These are phyloP conservation scores for Rhinatrema bivittatum DNA, from an alignment of 2,797 vertebrate species.

Conservation along the genomic window DNA sequence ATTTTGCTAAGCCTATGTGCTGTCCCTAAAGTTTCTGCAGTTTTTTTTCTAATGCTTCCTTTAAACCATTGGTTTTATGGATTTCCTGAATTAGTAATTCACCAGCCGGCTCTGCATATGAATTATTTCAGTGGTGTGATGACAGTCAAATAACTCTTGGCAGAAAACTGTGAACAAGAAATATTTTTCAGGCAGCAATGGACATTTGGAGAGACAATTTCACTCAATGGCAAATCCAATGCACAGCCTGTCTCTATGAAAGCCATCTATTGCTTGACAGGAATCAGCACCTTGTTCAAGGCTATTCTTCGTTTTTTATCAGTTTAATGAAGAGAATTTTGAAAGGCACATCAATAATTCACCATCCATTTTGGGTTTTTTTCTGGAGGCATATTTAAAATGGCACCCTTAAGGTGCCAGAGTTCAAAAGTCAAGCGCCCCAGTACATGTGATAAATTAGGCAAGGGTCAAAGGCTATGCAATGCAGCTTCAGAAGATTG, in stretches of 20 bases:
- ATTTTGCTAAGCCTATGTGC: slow-evolving; percentile 31
- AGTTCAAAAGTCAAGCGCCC: slow-evolving; percentile 62
- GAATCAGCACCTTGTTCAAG: slow-evolving; percentile 20
- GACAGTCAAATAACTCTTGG: slow-evolving; percentile 35
- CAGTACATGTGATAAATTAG: slow-evolving; percentile 59
- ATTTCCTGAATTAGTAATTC: slow-evolving; percentile 44
- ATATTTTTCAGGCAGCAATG: slow-evolving; percentile 22
- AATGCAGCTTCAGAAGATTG: slow-evolving; percentile 80
- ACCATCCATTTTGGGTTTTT: slow-evolving; percentile 26
- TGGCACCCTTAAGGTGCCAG: slow-evolving; percentile 43
- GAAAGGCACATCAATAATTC: slow-evolving; percentile 29
- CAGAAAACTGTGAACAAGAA: slow-evolving; percentile 24
- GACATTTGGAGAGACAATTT: too few relatives aligned
- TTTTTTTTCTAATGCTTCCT: slow-evolving; percentile 30
- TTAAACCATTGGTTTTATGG: slow-evolving; percentile 32
- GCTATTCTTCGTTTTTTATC: slow-evolving; percentile 22
- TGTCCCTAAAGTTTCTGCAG: slow-evolving; percentile 33
- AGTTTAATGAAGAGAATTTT: slow-evolving; percentile 27
- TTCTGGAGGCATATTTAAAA: slow-evolving; percentile 45
- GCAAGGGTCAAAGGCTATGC: slow-evolving; percentile 58
- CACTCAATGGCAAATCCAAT: slow-evolving; percentile 21
- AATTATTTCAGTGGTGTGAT: slow-evolving; percentile 26
- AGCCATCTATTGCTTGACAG: slow-evolving; percentile 8
- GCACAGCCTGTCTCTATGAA: slow-evolving; percentile 9
- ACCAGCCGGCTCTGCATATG: slow-evolving; percentile 29